Conservation (phyloP, 2,797 vertebrate genomes). For the Calcarius lapponicus region DNA sequence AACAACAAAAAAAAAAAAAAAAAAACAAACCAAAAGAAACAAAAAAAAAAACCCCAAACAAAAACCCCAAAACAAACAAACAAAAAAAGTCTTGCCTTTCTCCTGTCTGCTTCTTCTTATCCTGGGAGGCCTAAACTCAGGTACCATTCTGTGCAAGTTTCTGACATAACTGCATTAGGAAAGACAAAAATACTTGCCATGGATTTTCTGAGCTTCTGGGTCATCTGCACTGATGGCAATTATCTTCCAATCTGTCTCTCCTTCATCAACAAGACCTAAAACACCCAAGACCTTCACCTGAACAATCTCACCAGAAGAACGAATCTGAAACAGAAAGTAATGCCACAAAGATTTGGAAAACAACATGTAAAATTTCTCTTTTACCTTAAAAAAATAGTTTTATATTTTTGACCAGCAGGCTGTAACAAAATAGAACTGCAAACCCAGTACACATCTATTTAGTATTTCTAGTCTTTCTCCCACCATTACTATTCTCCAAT, state of each 20-base stretch:
- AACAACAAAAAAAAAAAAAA: no score
- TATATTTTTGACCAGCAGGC: neutral
- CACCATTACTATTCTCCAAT: neutral
- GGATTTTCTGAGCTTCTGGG: slow-evolving; percentile 87
- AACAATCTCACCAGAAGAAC: slow-evolving; percentile 86
- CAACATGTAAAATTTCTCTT: neutral
- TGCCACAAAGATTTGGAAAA: neutral
- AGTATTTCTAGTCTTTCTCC: neutral
- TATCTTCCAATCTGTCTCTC: slow-evolving; percentile 97
- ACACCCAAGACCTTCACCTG: slow-evolving; percentile 92
- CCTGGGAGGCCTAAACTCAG: neutral
- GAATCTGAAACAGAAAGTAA: slow-evolving; percentile 80
- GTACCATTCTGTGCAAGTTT: neutral
- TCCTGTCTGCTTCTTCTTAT: neutral
- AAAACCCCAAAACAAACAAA: neutral
- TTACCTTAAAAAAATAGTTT: neutral
- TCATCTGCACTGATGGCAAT: slow-evolving; percentile 91
- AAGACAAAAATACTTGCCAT: slow-evolving; percentile 77
- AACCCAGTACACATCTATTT: neutral
- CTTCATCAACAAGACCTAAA: slow-evolving; percentile 92
- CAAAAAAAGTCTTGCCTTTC: neutral
- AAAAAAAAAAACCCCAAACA: no score
- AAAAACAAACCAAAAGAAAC: no score
- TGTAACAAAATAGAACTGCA: neutral
- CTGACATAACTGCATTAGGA: neutral